phyloP scores from a whole-genome alignment of 2,888 invertebrate genomes.

The Tetranychus truncatus region DNA sequence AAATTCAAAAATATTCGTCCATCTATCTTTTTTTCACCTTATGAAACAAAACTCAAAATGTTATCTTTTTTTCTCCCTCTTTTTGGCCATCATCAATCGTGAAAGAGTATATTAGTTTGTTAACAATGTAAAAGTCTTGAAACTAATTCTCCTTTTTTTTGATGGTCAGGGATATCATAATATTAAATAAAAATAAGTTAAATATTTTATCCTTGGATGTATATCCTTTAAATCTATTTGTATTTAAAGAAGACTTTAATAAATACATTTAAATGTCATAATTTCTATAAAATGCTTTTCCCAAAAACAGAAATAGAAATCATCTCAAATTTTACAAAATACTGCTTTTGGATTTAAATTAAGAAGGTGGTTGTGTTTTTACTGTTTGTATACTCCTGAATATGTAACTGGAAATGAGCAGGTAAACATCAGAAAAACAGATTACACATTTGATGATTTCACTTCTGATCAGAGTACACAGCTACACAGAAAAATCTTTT shows the following conservation, averaged over 20 bases:
- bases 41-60: neutral
- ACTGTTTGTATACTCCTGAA: neutral
- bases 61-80: neutral
- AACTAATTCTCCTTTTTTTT: neutral
- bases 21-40: neutral
- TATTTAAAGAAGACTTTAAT: too few species aligned
- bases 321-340: too few species aligned
- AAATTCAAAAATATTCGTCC: neutral
- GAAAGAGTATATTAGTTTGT: neutral
- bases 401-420: slow-evolving; percentile 6
- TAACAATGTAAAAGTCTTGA: neutral
- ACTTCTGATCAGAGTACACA: neutral
- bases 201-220: neutral
- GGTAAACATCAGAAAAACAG: neutral
- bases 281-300: too few species aligned
- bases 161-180: neutral
- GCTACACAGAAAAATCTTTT: neutral
- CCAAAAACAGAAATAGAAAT: too few species aligned
- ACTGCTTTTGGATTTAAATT: too few species aligned
- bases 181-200: neutral
- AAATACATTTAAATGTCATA: too few species aligned
- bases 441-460: neutral
- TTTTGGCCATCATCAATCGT: neutral
- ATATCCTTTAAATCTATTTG: neutral
- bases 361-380: neutral